Base-by-base conservation (phyloP, 2,888 invertebrate genomes). In the Lapara coniferarum region DNA sequence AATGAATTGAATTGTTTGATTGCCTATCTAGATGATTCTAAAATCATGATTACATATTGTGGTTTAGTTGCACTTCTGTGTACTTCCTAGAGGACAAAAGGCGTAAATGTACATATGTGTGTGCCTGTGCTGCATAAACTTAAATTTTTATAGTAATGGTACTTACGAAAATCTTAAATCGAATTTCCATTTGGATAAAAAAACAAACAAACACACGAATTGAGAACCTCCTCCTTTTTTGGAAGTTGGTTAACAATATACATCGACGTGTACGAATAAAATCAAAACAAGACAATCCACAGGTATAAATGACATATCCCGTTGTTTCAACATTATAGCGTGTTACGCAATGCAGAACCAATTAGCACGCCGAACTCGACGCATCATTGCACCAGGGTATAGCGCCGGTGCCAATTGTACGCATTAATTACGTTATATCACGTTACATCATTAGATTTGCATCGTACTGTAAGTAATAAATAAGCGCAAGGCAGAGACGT, bases 391-490 rank as follows among this genome's bases (percentile, higher is more conserved):
- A 49, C 63, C 63, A 49, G 49, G 63, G 1, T 12, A 10, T 19
- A 25, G 57, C 63, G 46, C 46, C 63, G 13, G 19, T 30, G 37
- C 30, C 14, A 57, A 30, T 57, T 57, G 57, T 57, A 37, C 49
- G 63, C 13, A 49, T 19, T 46, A 46, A 44, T 44, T 44, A 57
- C 57, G 57, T 57, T 57, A 57, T 63, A 63, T 25, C 25, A 55
- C 16, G 49, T 63, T 63, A 63, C 63, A 63, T 63, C 16, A 63
- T 63, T 63, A 63, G 59, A 63, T 63, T 63, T 25, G 46, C 63
- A 63, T 63, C 51, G 51, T 63, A 49, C 63, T 46, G 63, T 63
- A 63, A 63, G 6, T 37, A 37, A 19, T 19, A 19, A 55, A 55
- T 19, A 55, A 19, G n/a, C 2, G 55, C 19, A 19, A 55, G 19